Base-by-base conservation (phyloP, 2,113 vertebrate genomes). In the Malurus cyaneus region DNA sequence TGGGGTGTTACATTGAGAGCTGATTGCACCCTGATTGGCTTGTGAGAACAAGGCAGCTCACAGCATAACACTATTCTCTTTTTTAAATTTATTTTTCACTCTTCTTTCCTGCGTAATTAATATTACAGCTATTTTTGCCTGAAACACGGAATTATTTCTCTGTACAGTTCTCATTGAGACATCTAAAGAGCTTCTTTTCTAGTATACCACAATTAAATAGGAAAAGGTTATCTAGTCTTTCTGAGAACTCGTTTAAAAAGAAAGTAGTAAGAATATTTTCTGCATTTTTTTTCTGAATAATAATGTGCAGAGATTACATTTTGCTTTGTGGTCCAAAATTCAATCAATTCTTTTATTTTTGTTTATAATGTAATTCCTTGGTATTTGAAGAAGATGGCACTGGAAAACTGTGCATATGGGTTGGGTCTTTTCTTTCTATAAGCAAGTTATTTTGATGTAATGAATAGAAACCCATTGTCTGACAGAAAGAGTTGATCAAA, bases 321-420 rank as follows among this genome's bases (percentile, higher is more conserved):
- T 77, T 88, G 34, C 12, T 20, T 72, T 60, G 92, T 92, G 49
- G 42, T 90, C 87, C 87, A 85, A 84, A 84, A 83, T 71, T 44
- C 78, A 92, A 57, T 89, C 50, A 86, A 2, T 84, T 77, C 17
- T 73, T 86, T 92, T 90, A 85, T 89, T 95, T 94, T 72, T 81
- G 39, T 49, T n/a, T 52, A 16, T 76, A 86, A 44, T 73, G 49
- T 59, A 82, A 52, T 87, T 85, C 32, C 25, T 60, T 79, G 69
- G 18, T 50, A 61, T 46, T 88, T 84, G 80, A 25, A 67, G 64
- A 71, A 80, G 54, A n/a, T 31, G n/a, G 54, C 79, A 50, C 39
- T 95, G 57, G 61, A 72, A 87, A 70, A 23, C 21, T 57, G 34
- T 36, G 41, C 4, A 6, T 34, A 26, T 56, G 50, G 28, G 21